A percentile compares a stretch with the other conserved stretches of the same genome.
phyloP scores from a whole-genome alignment of 2,797 vertebrate genomes.

The Dromococcyx pavoninus region DNA sequence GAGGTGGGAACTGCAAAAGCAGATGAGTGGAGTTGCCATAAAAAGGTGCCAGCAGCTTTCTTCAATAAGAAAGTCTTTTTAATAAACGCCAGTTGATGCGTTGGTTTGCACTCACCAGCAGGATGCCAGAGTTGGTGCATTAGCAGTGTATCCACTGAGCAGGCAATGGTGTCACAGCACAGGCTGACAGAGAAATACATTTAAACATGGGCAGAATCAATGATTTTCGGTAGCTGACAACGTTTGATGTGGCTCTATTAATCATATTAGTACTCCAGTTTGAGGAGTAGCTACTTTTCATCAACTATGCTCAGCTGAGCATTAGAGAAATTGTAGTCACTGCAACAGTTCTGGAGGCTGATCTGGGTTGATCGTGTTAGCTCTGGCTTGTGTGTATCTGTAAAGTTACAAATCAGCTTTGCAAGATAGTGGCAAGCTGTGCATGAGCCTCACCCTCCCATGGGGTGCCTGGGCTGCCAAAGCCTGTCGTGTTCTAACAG shows the following conservation, averaged over 20 bases:
- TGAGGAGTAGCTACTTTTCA: neutral
- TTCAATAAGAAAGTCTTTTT: constrained; percentile 18
- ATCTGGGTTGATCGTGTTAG: neutral
- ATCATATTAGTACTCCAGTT: neutral
- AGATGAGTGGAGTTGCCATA: neutral
- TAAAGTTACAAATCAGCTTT: neutral
- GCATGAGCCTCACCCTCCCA: neutral
- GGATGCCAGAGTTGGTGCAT: neutral
- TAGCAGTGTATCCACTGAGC: neutral
- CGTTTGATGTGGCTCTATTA: neutral
- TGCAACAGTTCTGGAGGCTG: neutral
- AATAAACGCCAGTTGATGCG: neutral
- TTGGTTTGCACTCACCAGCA: neutral
- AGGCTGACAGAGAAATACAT: neutral
- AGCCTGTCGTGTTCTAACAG: neutral
- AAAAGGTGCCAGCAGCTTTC: constrained; percentile 48
- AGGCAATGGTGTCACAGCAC: neutral
- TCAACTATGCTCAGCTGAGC: neutral
- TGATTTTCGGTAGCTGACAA: neutral
- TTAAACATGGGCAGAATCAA: neutral
- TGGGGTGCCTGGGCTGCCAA: neutral
- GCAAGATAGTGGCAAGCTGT: neutral
- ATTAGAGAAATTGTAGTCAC: neutral
- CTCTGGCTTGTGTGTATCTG: neutral
- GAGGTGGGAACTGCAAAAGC: constrained; percentile 53